A percentile compares a stretch with the other conserved stretches of the same genome.
Conservation (phyloP, 2,888 invertebrate genomes). For the Protophormia terraenovae region DNA sequence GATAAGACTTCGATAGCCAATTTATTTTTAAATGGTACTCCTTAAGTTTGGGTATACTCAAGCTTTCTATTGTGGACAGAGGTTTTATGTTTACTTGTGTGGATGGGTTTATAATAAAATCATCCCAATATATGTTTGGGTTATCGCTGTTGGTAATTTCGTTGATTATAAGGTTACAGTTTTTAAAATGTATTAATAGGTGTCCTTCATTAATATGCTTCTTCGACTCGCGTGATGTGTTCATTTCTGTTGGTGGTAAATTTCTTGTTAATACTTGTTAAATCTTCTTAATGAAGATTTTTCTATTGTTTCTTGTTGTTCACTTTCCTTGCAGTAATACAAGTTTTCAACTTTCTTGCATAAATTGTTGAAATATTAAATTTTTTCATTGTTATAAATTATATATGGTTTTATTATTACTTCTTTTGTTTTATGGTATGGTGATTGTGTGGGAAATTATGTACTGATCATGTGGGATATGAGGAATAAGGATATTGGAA, state of each 20-base stretch:
- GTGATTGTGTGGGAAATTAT: neutral
- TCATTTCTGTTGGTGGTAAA: neutral
- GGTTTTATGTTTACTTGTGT: constrained; percentile 21
- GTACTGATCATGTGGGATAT: neutral
- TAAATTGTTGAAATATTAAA: neutral
- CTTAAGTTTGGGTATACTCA: constrained; percentile 15
- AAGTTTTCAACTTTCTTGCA: neutral
- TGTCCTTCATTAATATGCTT: neutral
- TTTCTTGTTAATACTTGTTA: neutral
- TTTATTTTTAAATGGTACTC: constrained; percentile 14
- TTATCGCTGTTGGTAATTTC: constrained; percentile 10
- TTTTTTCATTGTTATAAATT: neutral
- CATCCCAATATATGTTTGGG: constrained; percentile 16
- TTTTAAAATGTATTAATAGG: constrained; percentile 20
- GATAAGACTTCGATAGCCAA: neutral
- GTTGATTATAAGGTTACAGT: neutral
- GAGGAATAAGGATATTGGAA: neutral
- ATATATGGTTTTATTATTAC: constrained; percentile 1
- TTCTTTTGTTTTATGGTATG: neutral
- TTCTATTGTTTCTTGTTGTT: constrained; percentile 10
- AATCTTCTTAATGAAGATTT: neutral
- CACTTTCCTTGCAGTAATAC: constrained; percentile 7
- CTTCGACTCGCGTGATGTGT: neutral
- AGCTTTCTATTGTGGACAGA: constrained; percentile 14
- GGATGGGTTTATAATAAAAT: neutral